Evolutionary conservation across 2,113 vertebrate genomes (phyloP).

Genomic region (Melanerpes formicivorus): DNA sequence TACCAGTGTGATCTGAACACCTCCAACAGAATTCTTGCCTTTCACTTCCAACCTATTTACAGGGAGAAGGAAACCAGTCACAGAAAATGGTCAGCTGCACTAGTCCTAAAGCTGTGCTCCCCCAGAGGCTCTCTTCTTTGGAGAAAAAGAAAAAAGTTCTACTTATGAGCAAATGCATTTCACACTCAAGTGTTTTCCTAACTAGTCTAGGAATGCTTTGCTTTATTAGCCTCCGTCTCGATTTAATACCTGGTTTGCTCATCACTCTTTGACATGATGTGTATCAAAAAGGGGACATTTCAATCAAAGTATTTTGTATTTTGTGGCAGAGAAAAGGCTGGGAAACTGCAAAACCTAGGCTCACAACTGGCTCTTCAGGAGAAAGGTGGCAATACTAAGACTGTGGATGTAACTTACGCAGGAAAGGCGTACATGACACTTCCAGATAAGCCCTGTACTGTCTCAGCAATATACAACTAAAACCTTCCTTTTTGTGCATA

Average conservation of each 20-base stretch:
- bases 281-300: not conserved
- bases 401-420: fast-evolving
- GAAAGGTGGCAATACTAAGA: not conserved
- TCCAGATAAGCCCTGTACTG: not conserved
- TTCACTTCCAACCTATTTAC: not conserved
- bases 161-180: not conserved
- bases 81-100: not conserved
- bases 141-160: not conserved
- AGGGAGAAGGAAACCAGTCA: not conserved
- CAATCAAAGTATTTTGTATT: not conserved
- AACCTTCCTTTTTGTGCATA: fast-evolving
- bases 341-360: not conserved
- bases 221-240: not conserved
- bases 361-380: not conserved
- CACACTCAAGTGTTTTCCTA: not conserved
- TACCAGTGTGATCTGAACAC: slow-evolving; percentile 26
- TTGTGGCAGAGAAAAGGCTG: not conserved
- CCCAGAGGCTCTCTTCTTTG: not conserved
- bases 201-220: not conserved
- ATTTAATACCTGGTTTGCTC: not conserved
- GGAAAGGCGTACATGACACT: not conserved
- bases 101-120: not conserved
- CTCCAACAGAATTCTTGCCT: not conserved
- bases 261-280: not conserved
- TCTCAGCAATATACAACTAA: not conserved